Conservation (phyloP, 2,888 invertebrate species). For the Cinara cedri region DNA sequence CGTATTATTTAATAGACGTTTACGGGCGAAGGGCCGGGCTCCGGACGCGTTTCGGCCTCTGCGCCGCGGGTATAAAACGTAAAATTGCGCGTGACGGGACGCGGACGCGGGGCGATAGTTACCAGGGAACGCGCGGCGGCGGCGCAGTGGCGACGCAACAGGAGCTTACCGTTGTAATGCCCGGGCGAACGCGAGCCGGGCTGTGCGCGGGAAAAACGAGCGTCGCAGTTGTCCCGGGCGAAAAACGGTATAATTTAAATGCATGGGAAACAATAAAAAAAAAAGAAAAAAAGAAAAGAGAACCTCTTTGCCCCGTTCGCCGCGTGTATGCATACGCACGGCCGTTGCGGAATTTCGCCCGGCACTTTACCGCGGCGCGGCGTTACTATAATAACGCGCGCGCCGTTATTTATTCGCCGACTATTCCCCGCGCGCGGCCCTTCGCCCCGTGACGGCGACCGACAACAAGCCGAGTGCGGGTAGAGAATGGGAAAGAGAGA, state of each 20-base stretch:
- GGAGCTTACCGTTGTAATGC: slow-evolving; percentile 18
- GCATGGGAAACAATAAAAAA: slow-evolving; percentile 55
- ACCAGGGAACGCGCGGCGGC: too few relatives aligned
- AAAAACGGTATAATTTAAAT: slow-evolving; percentile 55
- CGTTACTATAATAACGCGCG: slow-evolving; percentile 35
- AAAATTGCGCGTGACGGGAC: too few relatives aligned
- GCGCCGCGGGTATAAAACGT: too few relatives aligned
- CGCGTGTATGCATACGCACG: too few relatives aligned
- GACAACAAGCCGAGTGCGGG: too few relatives aligned
- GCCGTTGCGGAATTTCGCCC: slow-evolving; percentile 3
- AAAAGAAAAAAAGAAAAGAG: too few relatives aligned
- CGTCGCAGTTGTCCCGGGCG: slow-evolving; percentile 14
- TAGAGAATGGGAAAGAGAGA: too few relatives aligned
- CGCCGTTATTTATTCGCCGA: slow-evolving; percentile 21
- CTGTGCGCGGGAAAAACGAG: slow-evolving; percentile 33
- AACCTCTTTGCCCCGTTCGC: not conserved
- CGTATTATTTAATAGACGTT: slow-evolving; percentile 17
- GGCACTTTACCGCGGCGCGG: slow-evolving; percentile 1
- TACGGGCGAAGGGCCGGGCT: not conserved
- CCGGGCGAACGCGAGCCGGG: not conserved
- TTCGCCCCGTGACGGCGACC: not conserved
- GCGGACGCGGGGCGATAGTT: not conserved
- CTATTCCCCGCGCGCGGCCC: slow-evolving; percentile 20
- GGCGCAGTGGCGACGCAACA: slow-evolving; percentile 11
- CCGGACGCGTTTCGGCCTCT: not conserved